Evolutionary conservation across 2,888 invertebrate species (phyloP).

Genomic region (Vanessa cardui): DNA sequence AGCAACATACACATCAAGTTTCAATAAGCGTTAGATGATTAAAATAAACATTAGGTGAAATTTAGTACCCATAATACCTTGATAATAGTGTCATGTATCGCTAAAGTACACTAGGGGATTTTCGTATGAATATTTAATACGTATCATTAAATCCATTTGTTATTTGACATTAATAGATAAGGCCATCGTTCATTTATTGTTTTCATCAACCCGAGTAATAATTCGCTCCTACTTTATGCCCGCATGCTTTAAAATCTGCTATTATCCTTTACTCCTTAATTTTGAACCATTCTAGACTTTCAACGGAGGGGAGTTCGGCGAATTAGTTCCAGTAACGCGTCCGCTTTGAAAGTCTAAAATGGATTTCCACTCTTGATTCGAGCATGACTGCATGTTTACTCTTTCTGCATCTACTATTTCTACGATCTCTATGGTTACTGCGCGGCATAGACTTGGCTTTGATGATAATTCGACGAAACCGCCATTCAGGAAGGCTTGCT

Average conservation of each 20-base stretch:
- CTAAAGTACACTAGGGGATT: not conserved
- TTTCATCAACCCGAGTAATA: constrained; percentile 30
- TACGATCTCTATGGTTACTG: constrained; percentile 84
- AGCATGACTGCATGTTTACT: constrained; percentile 76
- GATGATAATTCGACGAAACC: constrained; percentile 71
- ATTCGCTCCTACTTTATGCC: constrained; percentile 79
- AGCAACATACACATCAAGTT: constrained; percentile 1
- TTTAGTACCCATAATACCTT: not conserved
- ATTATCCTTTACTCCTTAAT: constrained; percentile 57
- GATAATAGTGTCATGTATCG: not conserved
- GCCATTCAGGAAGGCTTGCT: constrained; percentile 69
- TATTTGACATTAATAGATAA: not conserved
- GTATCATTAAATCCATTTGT: not conserved
- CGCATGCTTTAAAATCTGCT: constrained; percentile 72
- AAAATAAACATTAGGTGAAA: constrained; percentile 16
- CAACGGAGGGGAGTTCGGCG: constrained; percentile 44
- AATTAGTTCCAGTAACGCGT: constrained; percentile 40
- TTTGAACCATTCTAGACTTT: constrained; percentile 60
- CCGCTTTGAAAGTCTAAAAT: constrained; percentile 58
- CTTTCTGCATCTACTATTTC: constrained; percentile 78
- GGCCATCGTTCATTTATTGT: constrained; percentile 21
- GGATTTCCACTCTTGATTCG: constrained; percentile 55
- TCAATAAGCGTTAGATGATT: not conserved
- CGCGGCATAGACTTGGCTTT: constrained; percentile 82
- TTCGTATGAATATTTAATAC: not conserved